Percentiles rank a stretch among this genome's conserved stretches.
Evolutionary conservation across 2,888 invertebrate species (phyloP).

Genomic region (Athripsodes cinereus): DNA sequence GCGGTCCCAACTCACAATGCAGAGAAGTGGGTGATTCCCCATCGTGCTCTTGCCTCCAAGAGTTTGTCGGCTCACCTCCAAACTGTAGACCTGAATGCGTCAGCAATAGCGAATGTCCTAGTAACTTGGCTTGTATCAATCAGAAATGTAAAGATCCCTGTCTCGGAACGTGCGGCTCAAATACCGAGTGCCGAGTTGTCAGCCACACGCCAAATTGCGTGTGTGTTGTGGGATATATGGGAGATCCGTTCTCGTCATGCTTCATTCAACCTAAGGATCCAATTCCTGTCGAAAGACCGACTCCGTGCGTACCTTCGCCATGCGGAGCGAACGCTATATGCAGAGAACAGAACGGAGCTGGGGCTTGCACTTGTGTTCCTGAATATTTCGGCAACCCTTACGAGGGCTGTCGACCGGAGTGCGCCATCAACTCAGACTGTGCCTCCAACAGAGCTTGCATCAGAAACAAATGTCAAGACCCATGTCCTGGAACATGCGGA

Average conservation of each 20-base stretch:
- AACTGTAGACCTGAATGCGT: too few relatives aligned
- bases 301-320: constrained; percentile 58
- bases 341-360: constrained; percentile 50
- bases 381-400: constrained; percentile 55
- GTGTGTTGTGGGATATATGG: constrained; percentile 60
- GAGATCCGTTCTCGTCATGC: constrained; percentile 60
- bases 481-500: constrained; percentile 67
- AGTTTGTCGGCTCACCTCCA: too few relatives aligned
- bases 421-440: constrained; percentile 66
- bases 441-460: constrained; percentile 61
- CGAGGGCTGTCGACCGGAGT: constrained; percentile 59
- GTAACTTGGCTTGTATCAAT: too few relatives aligned
- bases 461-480: constrained; percentile 64
- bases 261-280: constrained; percentile 30
- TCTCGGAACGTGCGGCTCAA: constrained; percentile 66
- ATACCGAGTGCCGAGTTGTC: constrained; percentile 64
- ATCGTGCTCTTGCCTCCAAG: constrained; percentile 70
- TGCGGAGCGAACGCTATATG: constrained; percentile 68
- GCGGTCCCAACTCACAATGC: constrained; percentile 72
- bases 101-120: too few relatives aligned
- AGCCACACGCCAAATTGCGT: constrained; percentile 76
- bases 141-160: constrained; percentile 42
- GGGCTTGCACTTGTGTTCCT: constrained; percentile 58
- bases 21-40: constrained; percentile 63
- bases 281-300: constrained; percentile 35